A percentile compares a stretch with the other conserved stretches of the same genome.
These are phyloP conservation scores for Cephus cinctus DNA, from an alignment of 1,140 invertebrate genomes.

Conservation along the genomic window DNA sequence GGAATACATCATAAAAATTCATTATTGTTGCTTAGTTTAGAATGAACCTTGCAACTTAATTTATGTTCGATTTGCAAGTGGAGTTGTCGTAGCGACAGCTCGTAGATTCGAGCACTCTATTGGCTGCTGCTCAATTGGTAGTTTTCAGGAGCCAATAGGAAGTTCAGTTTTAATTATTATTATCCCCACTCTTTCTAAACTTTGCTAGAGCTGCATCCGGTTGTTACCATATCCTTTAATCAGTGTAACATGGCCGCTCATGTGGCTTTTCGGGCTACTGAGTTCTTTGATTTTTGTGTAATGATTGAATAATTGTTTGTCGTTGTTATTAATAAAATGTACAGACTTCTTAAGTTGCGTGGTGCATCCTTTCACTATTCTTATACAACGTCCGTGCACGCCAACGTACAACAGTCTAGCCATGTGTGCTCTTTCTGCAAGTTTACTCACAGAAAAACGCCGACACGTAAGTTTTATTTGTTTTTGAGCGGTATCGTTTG, in stretches of 20 bases:
- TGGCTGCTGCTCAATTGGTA: not conserved
- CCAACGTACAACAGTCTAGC: conserved; percentile 12
- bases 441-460: conserved; percentile 27
- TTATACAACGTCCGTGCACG: conserved; percentile 13
- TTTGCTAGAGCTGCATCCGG: too few species aligned
- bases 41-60: not conserved
- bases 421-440: conserved; percentile 39
- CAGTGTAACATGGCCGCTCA: not conserved
- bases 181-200: too few species aligned
- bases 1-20: not conserved
- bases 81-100: too few species aligned
- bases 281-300: not conserved
- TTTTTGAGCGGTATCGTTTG: too few species aligned
- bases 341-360: conserved; percentile 23
- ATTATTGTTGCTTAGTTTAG: not conserved
- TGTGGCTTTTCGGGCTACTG: not conserved
- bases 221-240: too few species aligned
- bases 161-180: too few species aligned
- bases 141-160: not conserved
- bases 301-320: not conserved
- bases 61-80: too few species aligned
- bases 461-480: conserved; percentile 30
- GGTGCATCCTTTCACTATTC: conserved; percentile 17
- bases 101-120: not conserved
- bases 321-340: conserved; percentile 29